Conservation (phyloP, 2,797 vertebrate genomes). For the Protonibea diacanthus region DNA sequence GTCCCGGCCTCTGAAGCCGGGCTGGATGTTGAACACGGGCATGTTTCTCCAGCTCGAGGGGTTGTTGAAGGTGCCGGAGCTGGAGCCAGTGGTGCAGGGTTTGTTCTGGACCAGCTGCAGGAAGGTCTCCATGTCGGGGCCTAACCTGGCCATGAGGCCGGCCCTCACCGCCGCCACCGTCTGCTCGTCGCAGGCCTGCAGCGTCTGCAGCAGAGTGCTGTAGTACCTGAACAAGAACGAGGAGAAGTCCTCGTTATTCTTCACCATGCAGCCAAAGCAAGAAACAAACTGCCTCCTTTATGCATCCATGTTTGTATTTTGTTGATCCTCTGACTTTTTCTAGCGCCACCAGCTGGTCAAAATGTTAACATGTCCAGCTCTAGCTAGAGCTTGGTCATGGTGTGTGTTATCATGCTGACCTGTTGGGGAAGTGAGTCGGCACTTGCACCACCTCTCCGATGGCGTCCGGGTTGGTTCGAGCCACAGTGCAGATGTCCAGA, state of each 20-base stretch:
- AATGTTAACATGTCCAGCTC: not conserved
- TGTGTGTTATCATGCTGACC: slow-evolving; percentile 77
- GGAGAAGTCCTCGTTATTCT: not conserved
- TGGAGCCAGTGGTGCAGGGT: slow-evolving; percentile 82
- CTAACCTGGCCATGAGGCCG: slow-evolving; percentile 89
- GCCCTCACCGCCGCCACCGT: slow-evolving; percentile 89
- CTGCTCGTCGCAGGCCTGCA: slow-evolving; percentile 91
- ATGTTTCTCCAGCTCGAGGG: slow-evolving; percentile 87
- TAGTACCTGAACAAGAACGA: slow-evolving; percentile 87
- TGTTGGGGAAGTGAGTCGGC: slow-evolving; percentile 93
- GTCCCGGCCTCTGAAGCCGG: slow-evolving; percentile 88
- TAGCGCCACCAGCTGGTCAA: too few relatives aligned
- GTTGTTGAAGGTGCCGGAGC: slow-evolving; percentile 58
- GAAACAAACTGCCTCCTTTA: too few relatives aligned
- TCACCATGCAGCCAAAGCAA: too few relatives aligned
- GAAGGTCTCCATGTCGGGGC: slow-evolving; percentile 93
- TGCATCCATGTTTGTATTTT: too few relatives aligned
- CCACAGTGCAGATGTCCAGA: slow-evolving; percentile 91
- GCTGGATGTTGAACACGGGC: slow-evolving; percentile 93
- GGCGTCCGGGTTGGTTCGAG: slow-evolving; percentile 90
- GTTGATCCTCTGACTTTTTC: too few relatives aligned
- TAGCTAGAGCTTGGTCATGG: too few relatives aligned
- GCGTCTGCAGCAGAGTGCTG: slow-evolving; percentile 91
- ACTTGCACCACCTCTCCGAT: slow-evolving; percentile 95
- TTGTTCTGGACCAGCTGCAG: slow-evolving; percentile 93